Evolutionary conservation across 2,888 invertebrate species (phyloP), one percentile per base, ranked within the genome.

Genomic region (Cybosia mesomella): DNA sequence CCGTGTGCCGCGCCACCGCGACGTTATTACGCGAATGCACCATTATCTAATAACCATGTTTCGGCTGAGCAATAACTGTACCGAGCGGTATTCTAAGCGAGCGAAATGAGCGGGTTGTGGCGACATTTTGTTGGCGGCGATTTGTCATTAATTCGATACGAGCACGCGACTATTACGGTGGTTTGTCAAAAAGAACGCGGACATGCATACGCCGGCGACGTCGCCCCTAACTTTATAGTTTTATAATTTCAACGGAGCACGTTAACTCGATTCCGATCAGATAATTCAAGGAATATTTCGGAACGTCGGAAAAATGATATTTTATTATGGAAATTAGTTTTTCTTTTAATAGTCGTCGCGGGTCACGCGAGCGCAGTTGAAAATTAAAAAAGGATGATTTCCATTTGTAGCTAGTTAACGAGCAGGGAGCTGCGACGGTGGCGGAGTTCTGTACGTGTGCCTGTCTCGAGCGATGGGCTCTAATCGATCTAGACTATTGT

Each of bases 301-400:
- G 86, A 87, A 89, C 72, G 78, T 80, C 75, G 74, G 72, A 77
- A 71, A 64, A 80, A 80, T 88, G 88, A 89, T 91, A 88, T 92
- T 93, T 92, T 90, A 91, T 91, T 93, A 93, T 93, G 92, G 89
- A 92, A 92, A 94, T 94, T 91, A 90, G 92, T 91, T 92, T 91
- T 92, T 91, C 88, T 93, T 94, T 93, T 93, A 93, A 93, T 90
- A 92, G 91, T 85, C 83, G 85, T 82, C 81, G 82, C 82, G 83
- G 87, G 87, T 89, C 94, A 94, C 94, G 94, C 93, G 90, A 94
- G 77, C 80, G 70, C 80, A 68, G 71, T 78, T 80, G 83, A 84
- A 87, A 90, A 82, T 80, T 91, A 92, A 90, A 92, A 67, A 87
- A 82, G 80, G 88, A 91, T 88, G 87, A 87, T 85, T 87, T 85